phyloP scores from a whole-genome alignment of 2,797 vertebrate genomes.

The Chrysocyon brachyurus region DNA sequence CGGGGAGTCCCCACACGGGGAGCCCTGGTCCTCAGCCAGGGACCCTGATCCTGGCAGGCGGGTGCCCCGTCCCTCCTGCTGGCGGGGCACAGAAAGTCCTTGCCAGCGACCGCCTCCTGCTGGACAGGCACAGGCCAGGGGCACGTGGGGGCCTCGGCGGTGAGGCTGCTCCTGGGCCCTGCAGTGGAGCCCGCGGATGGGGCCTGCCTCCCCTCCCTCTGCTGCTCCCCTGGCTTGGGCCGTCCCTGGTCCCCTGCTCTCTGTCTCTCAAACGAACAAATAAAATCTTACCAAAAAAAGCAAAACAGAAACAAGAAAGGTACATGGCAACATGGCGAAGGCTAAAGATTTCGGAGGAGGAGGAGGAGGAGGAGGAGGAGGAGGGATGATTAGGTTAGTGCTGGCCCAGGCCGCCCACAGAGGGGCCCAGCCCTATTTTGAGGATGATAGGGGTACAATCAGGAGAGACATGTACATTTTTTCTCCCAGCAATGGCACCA shows the following conservation, averaged over 20 bases:
- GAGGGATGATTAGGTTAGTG: neutral
- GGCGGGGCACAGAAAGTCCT: slow-evolving; percentile 90
- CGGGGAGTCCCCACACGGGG: too few relatives aligned
- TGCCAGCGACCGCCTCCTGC: slow-evolving; percentile 86
- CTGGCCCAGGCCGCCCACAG: neutral
- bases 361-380: neutral
- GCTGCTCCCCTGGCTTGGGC: neutral
- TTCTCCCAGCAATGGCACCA: neutral
- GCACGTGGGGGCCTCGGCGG: neutral
- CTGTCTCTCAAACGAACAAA: neutral
- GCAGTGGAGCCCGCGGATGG: neutral
- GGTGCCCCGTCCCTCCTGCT: slow-evolving; percentile 66
- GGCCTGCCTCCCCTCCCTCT: neutral
- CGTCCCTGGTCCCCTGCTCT: too few relatives aligned
- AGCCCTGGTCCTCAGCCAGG: neutral
- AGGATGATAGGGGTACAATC: neutral
- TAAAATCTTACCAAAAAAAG: neutral
- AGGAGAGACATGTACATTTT: neutral
- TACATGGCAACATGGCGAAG: slow-evolving; percentile 89
- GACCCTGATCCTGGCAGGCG: neutral
- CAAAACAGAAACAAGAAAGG: slow-evolving; percentile 78
- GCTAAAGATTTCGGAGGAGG: slow-evolving; percentile 88
- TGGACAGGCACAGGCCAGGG: slow-evolving; percentile 89
- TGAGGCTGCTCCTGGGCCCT: neutral
- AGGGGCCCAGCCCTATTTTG: neutral